Evolutionary conservation across 2,888 invertebrate genomes (phyloP).

Genomic region (Nomada hirtipes): DNA sequence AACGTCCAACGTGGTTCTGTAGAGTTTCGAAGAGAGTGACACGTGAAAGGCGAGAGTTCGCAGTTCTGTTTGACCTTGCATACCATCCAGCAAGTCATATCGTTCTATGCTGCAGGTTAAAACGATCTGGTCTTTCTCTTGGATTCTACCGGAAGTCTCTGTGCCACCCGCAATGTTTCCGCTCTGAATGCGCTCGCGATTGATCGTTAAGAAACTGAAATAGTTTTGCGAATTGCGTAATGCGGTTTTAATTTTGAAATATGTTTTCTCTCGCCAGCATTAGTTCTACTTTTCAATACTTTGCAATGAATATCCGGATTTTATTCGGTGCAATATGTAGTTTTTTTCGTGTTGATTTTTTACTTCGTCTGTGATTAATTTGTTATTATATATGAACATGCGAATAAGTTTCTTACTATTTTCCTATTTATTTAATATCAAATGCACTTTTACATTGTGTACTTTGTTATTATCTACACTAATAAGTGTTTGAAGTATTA

Average conservation of each 20-base stretch:
- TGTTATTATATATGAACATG: too few relatives aligned
- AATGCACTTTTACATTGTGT: too few relatives aligned
- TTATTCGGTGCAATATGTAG: too few relatives aligned
- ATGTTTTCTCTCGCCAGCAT: neutral
- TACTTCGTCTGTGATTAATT: too few relatives aligned
- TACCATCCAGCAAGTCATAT: constrained; percentile 59
- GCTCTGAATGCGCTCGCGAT: constrained; percentile 8
- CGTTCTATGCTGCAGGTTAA: constrained; percentile 12
- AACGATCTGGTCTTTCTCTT: constrained; percentile 24
- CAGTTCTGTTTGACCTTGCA: constrained; percentile 67
- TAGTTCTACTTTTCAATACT: neutral
- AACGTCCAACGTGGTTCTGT: constrained; percentile 55
- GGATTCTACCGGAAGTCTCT: constrained; percentile 48
- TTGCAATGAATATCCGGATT: neutral
- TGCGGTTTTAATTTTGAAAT: neutral
- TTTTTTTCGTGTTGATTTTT: too few relatives aligned
- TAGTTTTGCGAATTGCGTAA: neutral
- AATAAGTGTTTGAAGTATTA: too few relatives aligned
- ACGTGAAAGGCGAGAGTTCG: constrained; percentile 71
- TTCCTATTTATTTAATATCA: too few relatives aligned
- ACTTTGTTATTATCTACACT: too few relatives aligned
- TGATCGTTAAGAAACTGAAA: neutral
- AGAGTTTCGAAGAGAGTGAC: constrained; percentile 63
- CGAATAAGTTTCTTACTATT: too few relatives aligned
- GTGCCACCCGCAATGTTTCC: constrained; percentile 24